phyloP scores from a whole-genome alignment of 2,113 vertebrate genomes.

The Gadus chalcogrammus region DNA sequence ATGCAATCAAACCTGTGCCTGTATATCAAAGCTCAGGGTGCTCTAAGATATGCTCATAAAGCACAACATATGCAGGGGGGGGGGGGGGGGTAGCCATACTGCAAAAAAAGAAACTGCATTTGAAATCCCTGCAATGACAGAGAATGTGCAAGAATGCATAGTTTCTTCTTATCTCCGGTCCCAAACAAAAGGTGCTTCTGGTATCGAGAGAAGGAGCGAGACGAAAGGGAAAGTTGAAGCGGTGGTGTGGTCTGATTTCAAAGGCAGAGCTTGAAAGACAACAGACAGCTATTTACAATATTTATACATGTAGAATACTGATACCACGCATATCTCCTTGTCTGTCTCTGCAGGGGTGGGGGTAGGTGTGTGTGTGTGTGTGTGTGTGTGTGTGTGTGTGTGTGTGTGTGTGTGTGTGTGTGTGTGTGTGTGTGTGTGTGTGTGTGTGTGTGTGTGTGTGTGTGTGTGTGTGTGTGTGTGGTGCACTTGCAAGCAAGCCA shows the following conservation, averaged over 20 bases:
- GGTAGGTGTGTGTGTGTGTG: conserved; percentile 23
- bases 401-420: conserved; percentile 19
- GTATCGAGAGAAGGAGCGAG: not conserved
- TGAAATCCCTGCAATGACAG: conserved; percentile 9
- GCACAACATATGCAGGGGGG: not conserved
- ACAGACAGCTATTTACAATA: conserved; percentile 66
- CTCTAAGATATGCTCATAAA: conserved; percentile 31
- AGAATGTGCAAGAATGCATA: not conserved
- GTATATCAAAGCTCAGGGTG: conserved; percentile 20
- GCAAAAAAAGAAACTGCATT: not conserved
- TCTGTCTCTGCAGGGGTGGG: conserved; percentile 11
- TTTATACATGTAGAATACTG: conserved; percentile 64
- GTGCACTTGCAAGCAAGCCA: conserved; percentile 12
- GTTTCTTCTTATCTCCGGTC: conserved; percentile 45
- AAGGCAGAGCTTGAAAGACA: conserved; percentile 57
- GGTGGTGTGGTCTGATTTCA: conserved; percentile 45
- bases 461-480: conserved; percentile 17
- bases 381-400: conserved; percentile 24
- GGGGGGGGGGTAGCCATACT: conserved; percentile 23
- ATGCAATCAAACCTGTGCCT: conserved; percentile 20
- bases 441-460: conserved; percentile 31
- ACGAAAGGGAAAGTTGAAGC: not conserved
- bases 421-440: conserved; percentile 11
- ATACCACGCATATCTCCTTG: conserved; percentile 42
- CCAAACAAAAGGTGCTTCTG: conserved; percentile 48